Evolutionary conservation across 2,113 vertebrate species (phyloP).

Genomic region (Ictalurus furcatus): DNA sequence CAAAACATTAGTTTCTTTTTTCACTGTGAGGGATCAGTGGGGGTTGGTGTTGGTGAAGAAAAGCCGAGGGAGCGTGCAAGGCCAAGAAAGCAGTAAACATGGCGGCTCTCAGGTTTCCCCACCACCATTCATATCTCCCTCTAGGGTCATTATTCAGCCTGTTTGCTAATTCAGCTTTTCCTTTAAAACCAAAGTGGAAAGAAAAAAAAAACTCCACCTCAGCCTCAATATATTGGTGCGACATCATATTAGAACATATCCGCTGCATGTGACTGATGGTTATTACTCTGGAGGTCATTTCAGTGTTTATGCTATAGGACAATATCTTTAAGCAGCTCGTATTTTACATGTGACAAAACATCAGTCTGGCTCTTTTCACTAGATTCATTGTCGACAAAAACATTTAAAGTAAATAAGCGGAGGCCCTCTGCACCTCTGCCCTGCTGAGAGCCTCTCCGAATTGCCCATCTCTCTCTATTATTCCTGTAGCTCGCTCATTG

Average conservation of each 20-base stretch:
- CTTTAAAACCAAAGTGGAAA: constrained; percentile 36
- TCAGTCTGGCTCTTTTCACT: constrained; percentile 52
- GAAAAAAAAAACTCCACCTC: neutral
- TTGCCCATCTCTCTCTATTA: constrained; percentile 43
- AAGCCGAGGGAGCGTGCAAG: constrained; percentile 17
- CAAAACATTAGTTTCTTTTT: constrained; percentile 15
- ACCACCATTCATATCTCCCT: constrained; percentile 41
- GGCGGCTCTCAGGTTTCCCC: constrained; percentile 48
- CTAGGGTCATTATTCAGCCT: constrained; percentile 44
- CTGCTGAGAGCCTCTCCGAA: constrained; percentile 45
- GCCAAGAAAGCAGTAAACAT: constrained; percentile 46
- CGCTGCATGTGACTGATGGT: constrained; percentile 49
- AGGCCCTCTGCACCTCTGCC: constrained; percentile 37
- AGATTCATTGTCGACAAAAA: constrained; percentile 37
- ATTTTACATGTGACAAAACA: constrained; percentile 58
- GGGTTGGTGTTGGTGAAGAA: constrained; percentile 42
- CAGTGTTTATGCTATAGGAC: constrained; percentile 52
- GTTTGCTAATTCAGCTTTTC: constrained; percentile 49
- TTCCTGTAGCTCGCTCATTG: constrained; percentile 41
- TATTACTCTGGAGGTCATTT: constrained; percentile 50
- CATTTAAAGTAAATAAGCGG: constrained; percentile 55
- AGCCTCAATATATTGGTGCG: constrained; percentile 31
- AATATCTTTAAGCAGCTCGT: constrained; percentile 56
- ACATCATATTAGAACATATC: constrained; percentile 47
- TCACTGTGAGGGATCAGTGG: constrained; percentile 52